Evolutionary conservation across 2,888 invertebrate genomes (phyloP).

Genomic region (Norana najaformis): DNA sequence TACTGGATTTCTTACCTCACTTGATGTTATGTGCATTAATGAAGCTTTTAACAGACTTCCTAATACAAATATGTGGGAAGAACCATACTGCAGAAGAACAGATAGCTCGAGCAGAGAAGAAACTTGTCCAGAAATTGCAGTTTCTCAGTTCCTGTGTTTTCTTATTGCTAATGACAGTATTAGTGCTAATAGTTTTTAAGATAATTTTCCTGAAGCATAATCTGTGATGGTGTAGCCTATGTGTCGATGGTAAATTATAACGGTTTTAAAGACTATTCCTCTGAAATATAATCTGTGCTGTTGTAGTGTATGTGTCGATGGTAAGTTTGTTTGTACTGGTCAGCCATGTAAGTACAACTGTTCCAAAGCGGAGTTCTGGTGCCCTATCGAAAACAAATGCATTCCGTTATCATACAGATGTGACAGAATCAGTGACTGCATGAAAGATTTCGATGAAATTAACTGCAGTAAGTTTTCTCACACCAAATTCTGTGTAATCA

Average conservation of each 20-base stretch:
- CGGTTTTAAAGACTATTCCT: too few species aligned
- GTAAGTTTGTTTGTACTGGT: constrained; percentile 33
- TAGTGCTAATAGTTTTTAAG: neutral
- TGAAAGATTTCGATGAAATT: constrained; percentile 34
- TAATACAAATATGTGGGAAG: too few species aligned
- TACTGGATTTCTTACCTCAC: too few species aligned
- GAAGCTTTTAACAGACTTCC: too few species aligned
- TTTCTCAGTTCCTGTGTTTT: too few species aligned
- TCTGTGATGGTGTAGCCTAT: constrained; percentile 26
- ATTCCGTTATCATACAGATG: constrained; percentile 33
- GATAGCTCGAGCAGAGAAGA: too few species aligned
- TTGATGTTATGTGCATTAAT: too few species aligned
- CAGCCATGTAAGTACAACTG: constrained; percentile 29
- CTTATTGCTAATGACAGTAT: too few species aligned
- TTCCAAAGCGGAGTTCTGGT: constrained; percentile 29
- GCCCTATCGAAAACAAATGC: constrained; percentile 29
- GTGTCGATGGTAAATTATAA: constrained; percentile 34
- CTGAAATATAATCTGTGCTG: neutral
- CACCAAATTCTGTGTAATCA: neutral
- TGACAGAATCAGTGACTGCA: constrained; percentile 44
- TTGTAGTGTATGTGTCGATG: constrained; percentile 33
- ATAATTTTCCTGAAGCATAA: too few species aligned
- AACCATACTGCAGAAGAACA: too few species aligned
- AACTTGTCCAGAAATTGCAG: too few species aligned
- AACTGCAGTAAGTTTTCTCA: constrained; percentile 30